These are phyloP conservation scores for Stylophora pistillata DNA, from an alignment of 64 coral and sea anemone species.

Conservation along the genomic window DNA sequence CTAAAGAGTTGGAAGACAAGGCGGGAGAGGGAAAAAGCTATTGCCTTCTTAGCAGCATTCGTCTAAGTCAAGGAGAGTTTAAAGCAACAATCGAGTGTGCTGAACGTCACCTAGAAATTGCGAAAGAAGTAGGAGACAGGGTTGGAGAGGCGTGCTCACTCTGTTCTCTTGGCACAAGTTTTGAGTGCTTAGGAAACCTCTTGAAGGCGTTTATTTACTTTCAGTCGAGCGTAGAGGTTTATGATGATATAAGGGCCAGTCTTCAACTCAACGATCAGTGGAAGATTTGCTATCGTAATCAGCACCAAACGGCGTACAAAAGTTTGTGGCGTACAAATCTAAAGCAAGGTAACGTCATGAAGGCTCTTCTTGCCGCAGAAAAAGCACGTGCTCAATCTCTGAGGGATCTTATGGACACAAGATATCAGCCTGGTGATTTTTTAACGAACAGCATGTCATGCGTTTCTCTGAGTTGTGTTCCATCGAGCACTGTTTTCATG, in stretches of 20 bases:
- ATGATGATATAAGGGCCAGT: background rate
- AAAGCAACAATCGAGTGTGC: no score
- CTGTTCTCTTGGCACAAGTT: no score
- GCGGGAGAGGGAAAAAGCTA: background rate
- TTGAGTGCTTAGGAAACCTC: background rate
- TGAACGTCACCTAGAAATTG: background rate
- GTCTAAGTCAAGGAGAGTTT: no score
- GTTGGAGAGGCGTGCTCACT: no score
- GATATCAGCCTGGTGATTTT: background rate
- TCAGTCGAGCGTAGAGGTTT: background rate
- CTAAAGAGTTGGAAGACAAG: background rate
- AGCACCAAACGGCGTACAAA: background rate
- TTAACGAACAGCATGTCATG: background rate
- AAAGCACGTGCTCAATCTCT: constrained; percentile 27
- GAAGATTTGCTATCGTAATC: background rate
- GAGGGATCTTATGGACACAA: constrained; percentile 29
- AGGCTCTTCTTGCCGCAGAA: constrained; percentile 35
- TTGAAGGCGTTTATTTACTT: background rate
- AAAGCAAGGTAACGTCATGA: background rate
- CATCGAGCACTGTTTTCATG: background rate
- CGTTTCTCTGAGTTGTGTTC: background rate
- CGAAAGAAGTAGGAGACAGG: background rate
- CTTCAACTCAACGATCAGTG: background rate
- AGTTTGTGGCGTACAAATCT: background rate
- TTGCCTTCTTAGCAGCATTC: background rate